Evolutionary conservation across 1,140 invertebrate genomes (phyloP), one percentile per base, ranked within the genome.

Genomic region (Oscheius sp.): DNA sequence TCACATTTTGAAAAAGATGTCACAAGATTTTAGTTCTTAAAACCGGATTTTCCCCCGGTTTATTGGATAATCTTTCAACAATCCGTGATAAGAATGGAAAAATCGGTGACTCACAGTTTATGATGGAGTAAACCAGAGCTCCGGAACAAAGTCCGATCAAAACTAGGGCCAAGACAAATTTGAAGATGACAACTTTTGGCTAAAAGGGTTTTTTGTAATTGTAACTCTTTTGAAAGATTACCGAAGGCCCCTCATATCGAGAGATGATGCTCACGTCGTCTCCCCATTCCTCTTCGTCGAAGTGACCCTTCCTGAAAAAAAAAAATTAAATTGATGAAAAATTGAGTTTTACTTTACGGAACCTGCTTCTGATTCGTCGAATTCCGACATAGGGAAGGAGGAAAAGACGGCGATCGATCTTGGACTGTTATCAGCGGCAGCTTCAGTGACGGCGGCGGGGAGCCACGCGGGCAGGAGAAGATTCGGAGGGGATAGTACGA

Each of bases 81-180:
- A n/a, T n/a, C n/a, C n/a, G n/a, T n/a, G n/a, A n/a, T n/a, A n/a
- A n/a, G n/a, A n/a, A n/a, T n/a, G n/a, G n/a, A n/a, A n/a, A n/a
- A n/a, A n/a, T n/a, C n/a, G n/a, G n/a, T n/a, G n/a, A 13, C 63
- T 65, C n/a, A 65, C 59, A 36, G 23, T 63, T 63, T 10, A 34
- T 42, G 31, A 65, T 65, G n/a, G 63, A 42, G 29, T 38, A 23
- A 42, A 38, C 63, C 35, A 65, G 23, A 4, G 49, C 49, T 55
- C 49, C 49, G 7, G 49, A 7, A 55, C 49, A 55, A 26, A 26
- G 15, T 23, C 49, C 49, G 28, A 55, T 55, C 15, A 55, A 26
- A 4, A 55, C 7, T 7, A 55, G 7, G 49, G 49, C 49, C 7
- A 55, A 26, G 23, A 23, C 7, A 23, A 55, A 55, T 26, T 55